These are phyloP conservation scores for Amphibalanus amphitrite DNA, from an alignment of 1,140 invertebrate genomes.

Conservation along the genomic window DNA sequence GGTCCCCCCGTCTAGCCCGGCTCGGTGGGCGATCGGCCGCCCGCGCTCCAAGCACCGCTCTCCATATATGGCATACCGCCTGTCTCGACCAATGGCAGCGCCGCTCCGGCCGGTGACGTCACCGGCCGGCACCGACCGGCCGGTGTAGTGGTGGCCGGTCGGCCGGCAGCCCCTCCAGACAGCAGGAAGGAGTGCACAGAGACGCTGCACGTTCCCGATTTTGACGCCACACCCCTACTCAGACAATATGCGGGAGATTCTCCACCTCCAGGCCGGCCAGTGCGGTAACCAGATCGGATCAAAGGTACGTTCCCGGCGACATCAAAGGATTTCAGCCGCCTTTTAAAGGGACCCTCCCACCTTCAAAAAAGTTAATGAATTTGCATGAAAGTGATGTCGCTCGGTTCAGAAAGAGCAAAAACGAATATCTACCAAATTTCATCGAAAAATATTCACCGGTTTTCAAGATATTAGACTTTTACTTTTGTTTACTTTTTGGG, in stretches of 20 bases:
- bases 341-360: too few species aligned
- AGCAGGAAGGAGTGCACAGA: neutral
- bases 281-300: slow-evolving; percentile 15
- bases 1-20: too few species aligned
- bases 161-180: neutral
- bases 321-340: neutral
- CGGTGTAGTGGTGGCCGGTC: neutral
- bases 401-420: too few species aligned
- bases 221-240: neutral
- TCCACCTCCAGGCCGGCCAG: slow-evolving; percentile 14
- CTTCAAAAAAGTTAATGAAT: too few species aligned
- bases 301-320: slow-evolving; percentile 3
- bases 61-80: too few species aligned
- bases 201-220: neutral
- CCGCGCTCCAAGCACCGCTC: too few species aligned
- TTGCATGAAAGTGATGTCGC: too few species aligned
- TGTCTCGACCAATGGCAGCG: slow-evolving; percentile 4
- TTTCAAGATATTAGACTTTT: too few species aligned
- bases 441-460: too few species aligned
- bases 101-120: neutral
- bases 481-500: too few species aligned
- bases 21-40: too few species aligned
- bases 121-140: slow-evolving; percentile 5
- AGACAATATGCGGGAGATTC: slow-evolving; percentile 10
- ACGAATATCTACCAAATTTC: too few species aligned